These are phyloP conservation scores for Drosophila seclusa DNA, from an alignment of 2,888 invertebrate genomes.

Conservation along the genomic window DNA sequence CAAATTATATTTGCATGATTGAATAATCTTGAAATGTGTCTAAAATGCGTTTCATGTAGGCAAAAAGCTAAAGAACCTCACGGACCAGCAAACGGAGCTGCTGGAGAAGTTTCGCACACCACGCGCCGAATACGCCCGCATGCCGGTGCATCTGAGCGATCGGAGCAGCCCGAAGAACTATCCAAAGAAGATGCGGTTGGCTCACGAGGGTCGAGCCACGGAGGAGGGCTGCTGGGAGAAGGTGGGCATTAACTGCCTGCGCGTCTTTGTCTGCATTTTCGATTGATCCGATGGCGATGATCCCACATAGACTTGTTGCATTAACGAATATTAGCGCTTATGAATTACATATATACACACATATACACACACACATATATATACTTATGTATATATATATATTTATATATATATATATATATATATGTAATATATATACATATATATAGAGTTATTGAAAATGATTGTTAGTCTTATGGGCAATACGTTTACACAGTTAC, in stretches of 20 bases:
- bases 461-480: constrained; percentile 67
- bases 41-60: constrained; percentile 49
- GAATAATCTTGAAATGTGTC: not conserved
- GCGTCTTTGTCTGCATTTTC: constrained; percentile 84
- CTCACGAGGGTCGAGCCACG: constrained; percentile 76
- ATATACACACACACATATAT: constrained; percentile 13
- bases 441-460: constrained; percentile 46
- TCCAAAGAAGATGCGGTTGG: constrained; percentile 84
- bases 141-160: constrained; percentile 85
- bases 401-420: constrained; percentile 6
- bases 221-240: constrained; percentile 84
- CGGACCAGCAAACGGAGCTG: constrained; percentile 83
- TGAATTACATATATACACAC: constrained; percentile 57
- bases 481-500: constrained; percentile 53
- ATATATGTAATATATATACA: constrained; percentile 27
- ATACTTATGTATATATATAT: constrained; percentile 20
- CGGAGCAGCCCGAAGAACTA: constrained; percentile 85
- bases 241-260: constrained; percentile 83
- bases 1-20: not conserved
- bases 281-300: constrained; percentile 77
- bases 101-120: constrained; percentile 83
- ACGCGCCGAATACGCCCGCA: constrained; percentile 83
- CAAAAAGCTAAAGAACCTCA: constrained; percentile 83
- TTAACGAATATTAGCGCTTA: constrained; percentile 80
- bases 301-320: constrained; percentile 73